Evolutionary conservation across 2,888 invertebrate genomes (phyloP), one percentile per base, ranked within the genome.

Genomic region (Dysmachus trigonus): DNA sequence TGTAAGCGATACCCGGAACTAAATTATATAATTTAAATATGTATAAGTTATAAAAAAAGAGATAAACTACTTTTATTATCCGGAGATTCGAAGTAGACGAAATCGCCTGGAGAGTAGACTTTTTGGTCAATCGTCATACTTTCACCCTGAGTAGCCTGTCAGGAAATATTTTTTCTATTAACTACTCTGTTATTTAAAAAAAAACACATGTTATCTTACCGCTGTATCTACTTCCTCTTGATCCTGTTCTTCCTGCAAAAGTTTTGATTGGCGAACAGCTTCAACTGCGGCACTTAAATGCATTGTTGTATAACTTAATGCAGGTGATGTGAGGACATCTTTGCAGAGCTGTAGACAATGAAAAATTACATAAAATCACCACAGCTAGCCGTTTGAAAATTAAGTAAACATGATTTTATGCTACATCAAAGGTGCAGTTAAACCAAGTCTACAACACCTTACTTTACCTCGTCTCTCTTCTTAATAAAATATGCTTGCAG

Each of bases 401-500:
- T 51, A 1, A 18, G 33, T 15, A 62, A 62, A 62, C 1, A 51
- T 33, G 6, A 15, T 76, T 51, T 10, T 35, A 18, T 10, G 8
- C n/a, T n/a, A n/a, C n/a, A n/a, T n/a, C n/a, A n/a, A n/a, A n/a
- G n/a, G n/a, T n/a, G n/a, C n/a, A n/a, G n/a, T n/a, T n/a, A n/a
- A n/a, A n/a, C n/a, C n/a, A n/a, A n/a, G n/a, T n/a, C n/a, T n/a
- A n/a, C n/a, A n/a, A n/a, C n/a, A n/a, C n/a, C n/a, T n/a, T n/a
- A 13, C 15, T 2, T 22, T 81, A 89, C 88, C 88, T 94, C 94
- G 89, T 95, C 94, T 0, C 96, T 93, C 88, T 95, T 95, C 31
- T 94, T 94, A 72, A 99, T 96, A 92, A 97, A 99, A 92, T 95
- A 98, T 13, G 95, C 94, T 91, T 99, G 99, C 82, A 99, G 93